Base-by-base conservation (phyloP, 2,797 vertebrate genomes). In the Xenops minutus region DNA sequence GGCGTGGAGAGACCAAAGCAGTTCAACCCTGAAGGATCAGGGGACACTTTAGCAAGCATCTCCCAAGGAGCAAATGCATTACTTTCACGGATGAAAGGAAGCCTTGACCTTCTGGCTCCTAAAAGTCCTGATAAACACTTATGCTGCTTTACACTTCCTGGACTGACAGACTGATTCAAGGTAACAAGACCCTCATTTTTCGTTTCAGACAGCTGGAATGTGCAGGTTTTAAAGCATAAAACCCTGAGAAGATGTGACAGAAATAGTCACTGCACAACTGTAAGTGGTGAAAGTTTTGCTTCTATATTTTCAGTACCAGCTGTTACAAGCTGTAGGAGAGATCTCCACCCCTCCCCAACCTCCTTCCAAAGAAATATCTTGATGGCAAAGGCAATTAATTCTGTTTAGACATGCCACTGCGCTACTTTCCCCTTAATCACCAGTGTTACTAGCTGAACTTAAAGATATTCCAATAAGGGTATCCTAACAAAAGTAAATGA, bases 141-240 rank as follows among this genome's bases (percentile, higher is more conserved):
- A 14, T 0, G 1, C 19, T 63, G 3, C 27, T 89, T 78, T 39
- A 34, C 30, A 54, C 36, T 17, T 51, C 3, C 2, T 32, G 34
- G 17, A 55, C 4, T 66, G 51, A 36, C 39, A 76, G 49, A 36
- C 5, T 44, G 51, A 51, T 55, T 76, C 27, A 46, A 39, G 48
- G 32, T 30, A 71, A 61, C 0, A 0, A 51, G 9, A 29, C 2
- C 24, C 39, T 74, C 5, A 2, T 48, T 80, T 14, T 85, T 67
- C 3, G 2, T 21, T 56, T 27, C 9, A 64, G 71, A 75, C 34
- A 46, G 27, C 11, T 72, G 55, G 41, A 93, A 61, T 9, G 29
- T 68, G 32, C 41, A 64, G 43, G n/a, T 39, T 71, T 8, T 30
- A 36, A 82, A 92, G 21, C 11, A 34, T 2, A 56, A 91, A 52